These are phyloP conservation scores for Eucidaris tribuloides DNA, from an alignment of 35 echinoderm and acorn worm genomes.

Conservation along the genomic window DNA sequence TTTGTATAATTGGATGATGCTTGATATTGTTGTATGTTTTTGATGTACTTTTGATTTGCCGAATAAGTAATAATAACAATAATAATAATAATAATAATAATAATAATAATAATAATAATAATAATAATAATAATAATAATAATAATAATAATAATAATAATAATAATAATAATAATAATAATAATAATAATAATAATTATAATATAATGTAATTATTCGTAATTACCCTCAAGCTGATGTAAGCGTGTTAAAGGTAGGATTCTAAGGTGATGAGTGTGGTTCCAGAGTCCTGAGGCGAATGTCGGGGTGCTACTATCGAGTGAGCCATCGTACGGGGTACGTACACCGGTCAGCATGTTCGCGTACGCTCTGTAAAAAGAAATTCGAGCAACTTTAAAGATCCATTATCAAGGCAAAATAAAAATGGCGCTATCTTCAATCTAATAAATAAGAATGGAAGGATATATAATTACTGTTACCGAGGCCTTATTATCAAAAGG, in stretches of 20 bases:
- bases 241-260: not conserved
- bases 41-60: too few species aligned
- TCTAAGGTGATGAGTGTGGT: not conserved
- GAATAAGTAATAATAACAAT: not conserved
- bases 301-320: not conserved
- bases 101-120: not conserved
- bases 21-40: too few species aligned
- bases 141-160: not conserved
- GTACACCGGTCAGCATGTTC: not conserved
- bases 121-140: not conserved
- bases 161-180: not conserved
- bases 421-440: too few species aligned
- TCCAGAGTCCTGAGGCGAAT: not conserved
- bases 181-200: not conserved
- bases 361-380: not conserved
- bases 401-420: too few species aligned
- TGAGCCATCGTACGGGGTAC: slow-evolving; percentile 11
- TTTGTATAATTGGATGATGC: too few species aligned
- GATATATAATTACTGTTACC: too few species aligned
- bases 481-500: too few species aligned
- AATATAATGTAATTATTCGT: not conserved
- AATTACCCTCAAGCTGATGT: slow-evolving; percentile 1
- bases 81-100: not conserved
- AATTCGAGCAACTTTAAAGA: too few species aligned
- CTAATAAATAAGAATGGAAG: too few species aligned